Percentiles rank a stretch among this genome's conserved stretches.
phyloP scores from a whole-genome alignment of 2,797 vertebrate genomes.

The Chrysocyon brachyurus region DNA sequence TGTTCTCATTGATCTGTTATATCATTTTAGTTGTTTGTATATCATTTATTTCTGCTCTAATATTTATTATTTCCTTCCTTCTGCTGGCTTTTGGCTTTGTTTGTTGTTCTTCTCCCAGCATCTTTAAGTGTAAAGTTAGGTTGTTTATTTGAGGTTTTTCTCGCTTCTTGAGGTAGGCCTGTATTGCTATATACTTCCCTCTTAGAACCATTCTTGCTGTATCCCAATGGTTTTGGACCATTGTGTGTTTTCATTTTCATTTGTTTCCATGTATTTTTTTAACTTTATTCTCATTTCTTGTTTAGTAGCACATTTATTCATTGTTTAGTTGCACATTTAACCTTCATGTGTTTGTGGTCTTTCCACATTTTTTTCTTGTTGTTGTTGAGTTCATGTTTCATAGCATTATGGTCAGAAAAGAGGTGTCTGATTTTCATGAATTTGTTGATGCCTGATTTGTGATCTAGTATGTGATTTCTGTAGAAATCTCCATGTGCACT shows the following conservation, averaged over 20 bases:
- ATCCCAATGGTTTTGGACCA: background rate
- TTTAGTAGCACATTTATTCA: background rate
- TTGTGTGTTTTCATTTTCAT: background rate
- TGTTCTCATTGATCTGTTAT: background rate
- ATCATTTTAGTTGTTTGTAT: background rate
- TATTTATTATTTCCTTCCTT: background rate
- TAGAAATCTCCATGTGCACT: background rate
- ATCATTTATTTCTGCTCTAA: background rate
- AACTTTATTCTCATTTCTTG: background rate
- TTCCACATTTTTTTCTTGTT: background rate
- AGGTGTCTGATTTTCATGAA: background rate
- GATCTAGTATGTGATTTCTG: background rate
- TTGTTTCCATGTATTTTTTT: background rate
- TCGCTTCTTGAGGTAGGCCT: background rate
- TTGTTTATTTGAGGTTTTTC: background rate
- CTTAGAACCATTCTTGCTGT: background rate
- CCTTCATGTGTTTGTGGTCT: background rate
- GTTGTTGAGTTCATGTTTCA: background rate
- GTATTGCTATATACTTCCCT: background rate
- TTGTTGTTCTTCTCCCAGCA: background rate
- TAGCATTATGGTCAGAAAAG: background rate
- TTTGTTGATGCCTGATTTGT: background rate
- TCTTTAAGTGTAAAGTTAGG: background rate
- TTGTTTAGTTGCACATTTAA: background rate
- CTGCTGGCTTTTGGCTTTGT: background rate